These are phyloP conservation scores for Potorous gilbertii DNA, from an alignment of 2,797 vertebrate genomes.

Conservation along the genomic window DNA sequence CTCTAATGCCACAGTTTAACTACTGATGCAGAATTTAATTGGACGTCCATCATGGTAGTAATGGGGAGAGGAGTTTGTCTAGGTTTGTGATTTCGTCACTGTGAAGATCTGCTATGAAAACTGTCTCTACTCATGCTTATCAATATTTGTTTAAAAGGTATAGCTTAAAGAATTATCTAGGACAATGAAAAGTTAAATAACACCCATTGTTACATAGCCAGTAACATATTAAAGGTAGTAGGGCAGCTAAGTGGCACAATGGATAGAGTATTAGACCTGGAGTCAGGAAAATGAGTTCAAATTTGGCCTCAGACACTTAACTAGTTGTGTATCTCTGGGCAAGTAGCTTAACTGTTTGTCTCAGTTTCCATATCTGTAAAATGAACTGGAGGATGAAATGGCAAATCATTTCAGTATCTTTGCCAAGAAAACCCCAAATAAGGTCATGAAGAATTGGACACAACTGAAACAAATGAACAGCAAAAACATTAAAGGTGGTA, in stretches of 20 bases:
- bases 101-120: not conserved
- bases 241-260: not conserved
- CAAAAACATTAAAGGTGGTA: not conserved
- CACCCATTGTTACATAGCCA: not conserved
- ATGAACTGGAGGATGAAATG: not conserved
- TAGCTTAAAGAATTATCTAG: not conserved
- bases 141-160: not conserved
- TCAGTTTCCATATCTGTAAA: not conserved
- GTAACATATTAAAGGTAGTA: not conserved
- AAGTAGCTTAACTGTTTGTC: not conserved
- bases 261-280: not conserved
- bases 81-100: not conserved
- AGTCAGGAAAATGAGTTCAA: not conserved
- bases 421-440: not conserved
- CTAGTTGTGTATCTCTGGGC: not conserved
- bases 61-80: not conserved
- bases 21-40: not conserved
- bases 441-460: not conserved
- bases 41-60: not conserved
- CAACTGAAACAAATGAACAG: not conserved
- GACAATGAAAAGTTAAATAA: not conserved
- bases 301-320: not conserved
- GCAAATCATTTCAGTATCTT: not conserved
- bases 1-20: not conserved
- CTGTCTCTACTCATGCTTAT: not conserved